phyloP scores from a whole-genome alignment of 2,888 invertebrate genomes.

The Silvanus unidentatus region DNA sequence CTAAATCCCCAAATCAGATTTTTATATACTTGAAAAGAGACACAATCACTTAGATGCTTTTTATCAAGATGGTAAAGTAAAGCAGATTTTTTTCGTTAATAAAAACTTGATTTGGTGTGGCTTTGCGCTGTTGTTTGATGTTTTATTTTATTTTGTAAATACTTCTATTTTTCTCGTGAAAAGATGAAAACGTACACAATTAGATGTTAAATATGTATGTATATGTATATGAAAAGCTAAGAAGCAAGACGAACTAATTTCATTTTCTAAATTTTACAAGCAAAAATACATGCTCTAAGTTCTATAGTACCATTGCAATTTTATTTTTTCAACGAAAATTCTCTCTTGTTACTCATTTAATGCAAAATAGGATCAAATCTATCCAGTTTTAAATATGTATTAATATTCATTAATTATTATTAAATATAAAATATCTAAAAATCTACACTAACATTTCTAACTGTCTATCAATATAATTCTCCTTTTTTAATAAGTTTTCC shows the following conservation, averaged over 20 bases:
- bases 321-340: no score
- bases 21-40: conserved; percentile 32
- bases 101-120: not conserved
- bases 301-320: not conserved
- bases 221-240: conserved; percentile 20
- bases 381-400: not conserved
- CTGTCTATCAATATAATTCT: not conserved
- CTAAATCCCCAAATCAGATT: conserved; percentile 6
- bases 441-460: conserved; percentile 8
- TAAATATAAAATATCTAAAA: conserved; percentile 13
- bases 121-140: conserved; percentile 7
- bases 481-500: no score
- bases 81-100: not conserved
- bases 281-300: conserved; percentile 22
- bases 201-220: no score
- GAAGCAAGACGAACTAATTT: conserved; percentile 10
- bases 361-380: conserved; percentile 9
- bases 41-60: conserved; percentile 35
- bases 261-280: conserved; percentile 9
- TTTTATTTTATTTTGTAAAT: conserved; percentile 4
- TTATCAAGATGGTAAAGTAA: conserved; percentile 13
- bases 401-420: conserved; percentile 11
- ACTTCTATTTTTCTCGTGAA: no score
- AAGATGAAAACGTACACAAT: no score
- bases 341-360: conserved; percentile 5